phyloP scores from a whole-genome alignment of 2,113 vertebrate species.

The Podiceps cristatus region DNA sequence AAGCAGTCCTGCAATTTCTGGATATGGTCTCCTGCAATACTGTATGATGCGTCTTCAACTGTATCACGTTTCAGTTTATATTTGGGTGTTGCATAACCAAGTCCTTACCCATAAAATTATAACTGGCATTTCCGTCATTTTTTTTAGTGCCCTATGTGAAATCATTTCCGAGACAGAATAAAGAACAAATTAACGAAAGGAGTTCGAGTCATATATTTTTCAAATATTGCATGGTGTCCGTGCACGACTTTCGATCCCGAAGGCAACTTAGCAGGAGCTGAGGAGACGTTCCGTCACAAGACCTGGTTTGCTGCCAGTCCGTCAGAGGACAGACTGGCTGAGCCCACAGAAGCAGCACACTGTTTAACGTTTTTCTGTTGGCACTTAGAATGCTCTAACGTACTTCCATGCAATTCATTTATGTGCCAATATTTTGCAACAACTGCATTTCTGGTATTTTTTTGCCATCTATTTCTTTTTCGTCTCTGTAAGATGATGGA shows the following conservation, averaged over 20 bases:
- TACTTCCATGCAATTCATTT: background rate
- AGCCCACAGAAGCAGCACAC: background rate
- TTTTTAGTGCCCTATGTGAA: background rate
- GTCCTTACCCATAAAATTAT: background rate
- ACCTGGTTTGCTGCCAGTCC: background rate
- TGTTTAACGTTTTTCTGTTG: accelerated
- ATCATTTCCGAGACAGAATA: background rate
- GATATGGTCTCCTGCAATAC: slow-evolving; percentile 7
- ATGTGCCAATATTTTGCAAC: background rate
- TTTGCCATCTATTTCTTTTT: background rate
- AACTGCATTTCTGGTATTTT: background rate
- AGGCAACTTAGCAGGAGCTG: background rate
- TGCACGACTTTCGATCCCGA: accelerated
- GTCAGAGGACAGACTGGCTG: background rate
- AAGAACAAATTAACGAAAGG: background rate
- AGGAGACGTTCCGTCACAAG: background rate
- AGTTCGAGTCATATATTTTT: background rate
- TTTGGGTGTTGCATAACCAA: slow-evolving; percentile 35
- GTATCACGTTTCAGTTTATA: slow-evolving; percentile 54
- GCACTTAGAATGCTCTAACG: accelerated
- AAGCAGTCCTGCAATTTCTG: background rate
- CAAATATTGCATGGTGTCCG: accelerated
- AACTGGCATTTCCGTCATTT: background rate
- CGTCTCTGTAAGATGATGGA: background rate
- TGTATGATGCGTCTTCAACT: background rate